Percentiles rank a stretch among this genome's conserved stretches.
Evolutionary conservation across 1,140 invertebrate genomes (phyloP).

Genomic region (Cephus cinctus): DNA sequence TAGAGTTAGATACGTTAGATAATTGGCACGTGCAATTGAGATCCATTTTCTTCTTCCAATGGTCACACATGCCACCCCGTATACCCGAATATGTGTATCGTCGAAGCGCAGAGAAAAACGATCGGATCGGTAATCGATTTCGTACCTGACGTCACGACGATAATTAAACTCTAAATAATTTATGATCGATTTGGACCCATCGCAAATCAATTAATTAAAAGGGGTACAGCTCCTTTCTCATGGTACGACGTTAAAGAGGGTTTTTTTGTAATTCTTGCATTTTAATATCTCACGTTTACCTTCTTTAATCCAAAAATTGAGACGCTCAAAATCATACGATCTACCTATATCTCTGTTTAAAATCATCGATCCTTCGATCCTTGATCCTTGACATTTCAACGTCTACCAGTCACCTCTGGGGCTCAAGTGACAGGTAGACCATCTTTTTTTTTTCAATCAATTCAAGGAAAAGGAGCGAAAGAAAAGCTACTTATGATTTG

Average conservation of each 20-base stretch:
- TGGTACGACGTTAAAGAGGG: slow-evolving; percentile 5
- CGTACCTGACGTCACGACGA: background rate
- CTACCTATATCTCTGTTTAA: background rate
- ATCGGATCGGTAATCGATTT: no score
- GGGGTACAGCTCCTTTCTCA: background rate
- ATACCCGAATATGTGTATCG: slow-evolving; percentile 37
- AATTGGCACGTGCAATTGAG: slow-evolving; percentile 8
- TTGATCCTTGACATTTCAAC: slow-evolving; percentile 1
- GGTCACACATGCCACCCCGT: slow-evolving; percentile 24
- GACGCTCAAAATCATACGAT: background rate
- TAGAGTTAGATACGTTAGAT: background rate
- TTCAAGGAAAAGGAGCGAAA: no score
- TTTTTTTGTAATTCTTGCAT: background rate
- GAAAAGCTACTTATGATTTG: background rate
- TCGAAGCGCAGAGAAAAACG: slow-evolving; percentile 15
- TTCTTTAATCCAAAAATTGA: slow-evolving; percentile 3
- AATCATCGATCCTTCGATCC: background rate
- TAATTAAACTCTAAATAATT: background rate
- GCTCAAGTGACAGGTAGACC: slow-evolving; percentile 19
- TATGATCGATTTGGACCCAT: slow-evolving; percentile 4
- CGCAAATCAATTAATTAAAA: background rate
- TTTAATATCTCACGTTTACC: background rate
- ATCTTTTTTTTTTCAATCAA: background rate
- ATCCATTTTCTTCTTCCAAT: slow-evolving; percentile 11
- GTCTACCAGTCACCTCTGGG: slow-evolving; percentile 17